Base-by-base conservation (phyloP, 2,113 vertebrate genomes). In the Danionella cerebrum region DNA sequence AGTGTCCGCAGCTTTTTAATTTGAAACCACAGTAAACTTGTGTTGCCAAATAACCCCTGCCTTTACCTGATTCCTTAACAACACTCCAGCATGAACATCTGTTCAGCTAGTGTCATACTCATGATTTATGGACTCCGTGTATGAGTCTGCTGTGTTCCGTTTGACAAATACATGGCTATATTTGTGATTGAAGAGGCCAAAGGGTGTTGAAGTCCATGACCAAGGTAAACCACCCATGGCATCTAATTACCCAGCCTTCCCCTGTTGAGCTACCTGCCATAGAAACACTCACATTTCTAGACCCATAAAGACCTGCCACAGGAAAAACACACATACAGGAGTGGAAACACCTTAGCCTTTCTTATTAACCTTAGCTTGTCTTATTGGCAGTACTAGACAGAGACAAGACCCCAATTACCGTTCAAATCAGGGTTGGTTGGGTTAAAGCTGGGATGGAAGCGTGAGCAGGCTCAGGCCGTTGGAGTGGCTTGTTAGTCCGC, bases 391-490 rank as follows among this genome's bases (percentile, higher is more conserved):
- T 57, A 59, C 64, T 66, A 52, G 66, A 74, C 78, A 75, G 73
- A 79, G 70, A 63, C 72, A 72, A 78, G 80, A 76, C 72, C 67
- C 79, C 80, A 79, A 81, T 81, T 81, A 81, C 69, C 78, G 76
- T 69, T 51, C 51, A 69, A 78, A 81, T 79, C 77, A 81, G 76
- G 69, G 74, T 72, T 62, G 33, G 52, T 72, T 51, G 69, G 60
- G 42, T 59, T 72, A 51, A 44, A 68, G 63, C 48, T 59, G 52
- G 60, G 41, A 47, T 65, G 53, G 44, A 55, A 72, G 52, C 47
- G 18, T 60, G 25, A 47, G 33, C 45, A 66, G 45, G 54, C n/a
- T 41, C 16, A 7, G 35, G 52, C 73, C 13, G 44, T 60, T 47
- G 41, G 53, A 71, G 67, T 70, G 57, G 75, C 73, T 81, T 76